Base-by-base conservation (phyloP, 1,140 invertebrate species). In the Planococcus citri region DNA sequence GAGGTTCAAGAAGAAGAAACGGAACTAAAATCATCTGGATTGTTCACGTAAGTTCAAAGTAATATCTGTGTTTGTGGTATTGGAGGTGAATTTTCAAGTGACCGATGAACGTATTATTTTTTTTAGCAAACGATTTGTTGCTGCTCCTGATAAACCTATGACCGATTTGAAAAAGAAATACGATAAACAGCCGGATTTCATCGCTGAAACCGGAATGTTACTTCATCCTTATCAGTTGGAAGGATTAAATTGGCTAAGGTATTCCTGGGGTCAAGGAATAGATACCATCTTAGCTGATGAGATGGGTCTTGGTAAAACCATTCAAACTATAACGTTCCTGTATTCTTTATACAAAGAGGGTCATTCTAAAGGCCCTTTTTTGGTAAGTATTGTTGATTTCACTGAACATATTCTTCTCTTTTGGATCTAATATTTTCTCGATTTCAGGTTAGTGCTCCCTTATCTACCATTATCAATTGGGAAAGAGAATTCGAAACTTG, bases 381-480 rank as follows among this genome's bases (percentile, higher is more conserved):
- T 99, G 57, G 92, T 95, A 0, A 76, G 75, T 74, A 22, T 27
- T 0, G 8, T 8, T 24, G 68, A 22, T 70, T 29, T 33, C 27
- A 17, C 25, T 14, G 41, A 9, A 9, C 10, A 20, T 70, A 22
- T 24, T n/a, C n/a, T 67, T 70, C 12, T 10, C 57, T 57, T 69
- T 51, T 29, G 10, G 2, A 51, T 37, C 6, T 37, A 37, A 8
- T 37, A 51, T 17, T 51, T 12, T 6, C 17, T 51, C 41, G 41
- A 9, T 51, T 51, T 9, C 68, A 79, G 78, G 77, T 86, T 12
- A 92, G 92, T 51, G 97, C 97, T 25, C 97, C 97, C 0, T 81
- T 99, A 0, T 99, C 97, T 0, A 99, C 97, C 0, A 94, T 99
- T 67, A 98, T 99, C 72, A 99, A 99, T 82, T 99, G 97, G 97